Base-by-base conservation (phyloP, 1,140 invertebrate genomes). In the Eulimnadia texana region DNA sequence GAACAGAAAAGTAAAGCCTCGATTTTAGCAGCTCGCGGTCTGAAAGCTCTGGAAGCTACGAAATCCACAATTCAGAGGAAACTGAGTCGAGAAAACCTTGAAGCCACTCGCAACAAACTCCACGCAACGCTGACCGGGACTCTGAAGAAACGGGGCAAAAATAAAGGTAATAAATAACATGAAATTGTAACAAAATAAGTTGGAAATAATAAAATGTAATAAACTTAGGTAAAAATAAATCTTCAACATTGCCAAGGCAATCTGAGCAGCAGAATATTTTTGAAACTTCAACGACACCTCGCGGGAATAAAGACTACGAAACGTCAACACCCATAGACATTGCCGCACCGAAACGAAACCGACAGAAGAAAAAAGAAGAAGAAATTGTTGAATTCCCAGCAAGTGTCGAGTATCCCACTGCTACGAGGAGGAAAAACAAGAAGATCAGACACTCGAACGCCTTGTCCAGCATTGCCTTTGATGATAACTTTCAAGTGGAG, bases 41-140 rank as follows among this genome's bases (percentile, higher is more conserved):
- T 23, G 23, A 52, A 61, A 61, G 60, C 60, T 29, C 53, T 29
- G 3, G 50, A 61, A 24, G 49, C 50, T 2, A 61, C 60, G 10
- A 61, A 61, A 28, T 54, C 60, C 9, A 61, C 51, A 19, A 52
- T 61, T 22, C 55, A 57, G 33, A 57, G 27, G 22, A 57, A 33
- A n/a, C n/a, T 57, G 55, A 27, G 24, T 57, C 27, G 33, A 42
- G 55, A 57, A 9, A 27, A 57, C 10, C 55, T 57, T 2, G 24
- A 57, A n/a, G 55, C 55, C 3, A 57, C 55, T 57, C 55, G 55
- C 10, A 57, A 57, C 29, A 57, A 57, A 33, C 55, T 57, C 22
- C 55, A 57, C 11, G 27, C 55, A 3, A 57, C 55, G 13, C 28
- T 57, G 10, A 29, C 55, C 28, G 33, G 55, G 29, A 57, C 28